Base-by-base conservation (phyloP, 2,113 vertebrate species). In the Megaleporinus macrocephalus region DNA sequence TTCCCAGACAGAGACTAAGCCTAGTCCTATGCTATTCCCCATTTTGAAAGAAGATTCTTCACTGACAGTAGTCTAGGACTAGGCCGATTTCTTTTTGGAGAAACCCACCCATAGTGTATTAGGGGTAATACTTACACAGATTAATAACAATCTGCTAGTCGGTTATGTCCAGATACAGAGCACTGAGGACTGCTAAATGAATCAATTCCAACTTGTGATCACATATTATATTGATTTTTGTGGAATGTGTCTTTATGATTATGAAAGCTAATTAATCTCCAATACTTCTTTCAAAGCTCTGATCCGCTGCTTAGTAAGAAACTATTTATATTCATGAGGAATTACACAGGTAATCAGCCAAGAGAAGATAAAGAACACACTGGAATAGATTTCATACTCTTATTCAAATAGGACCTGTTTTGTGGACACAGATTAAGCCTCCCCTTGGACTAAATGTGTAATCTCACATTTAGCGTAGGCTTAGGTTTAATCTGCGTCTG, bases 351-450 rank as follows among this genome's bases (percentile, higher is more conserved):
- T 36, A 36, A 68, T 22, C 3, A 61, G 26, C 44, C 27, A 27
- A 59, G 53, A 59, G 12, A 36, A 36, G 33, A 36, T 4, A 44
- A 44, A 44, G n/a, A 36, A 61, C 47, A 22, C 41, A 55, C 41
- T 57, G 70, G 49, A 70, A 79, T 71, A 71, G 22, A 63, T 29
- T 20, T 77, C 27, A 36, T 69, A 16, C 16, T 49, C 30, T 71
- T 71, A 53, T 11, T 59, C 29, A 70, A 47, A 61, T 27, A 59
- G 55, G 18, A 13, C 55, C 6, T 1, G 22, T 20, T 22, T n/a
- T 9, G 6, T n/a, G 22, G 22, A 10, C 6, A n/a, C 1, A 9
- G 55, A 57, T n/a, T 22, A 57, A 20, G 55, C 2, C 20, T 57
- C 0, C 6, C n/a, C 41, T 44, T 36, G 33, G 33, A 36, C 33